These are phyloP conservation scores for Streptopelia turtur DNA, from an alignment of 2,797 vertebrate genomes.

Conservation along the genomic window DNA sequence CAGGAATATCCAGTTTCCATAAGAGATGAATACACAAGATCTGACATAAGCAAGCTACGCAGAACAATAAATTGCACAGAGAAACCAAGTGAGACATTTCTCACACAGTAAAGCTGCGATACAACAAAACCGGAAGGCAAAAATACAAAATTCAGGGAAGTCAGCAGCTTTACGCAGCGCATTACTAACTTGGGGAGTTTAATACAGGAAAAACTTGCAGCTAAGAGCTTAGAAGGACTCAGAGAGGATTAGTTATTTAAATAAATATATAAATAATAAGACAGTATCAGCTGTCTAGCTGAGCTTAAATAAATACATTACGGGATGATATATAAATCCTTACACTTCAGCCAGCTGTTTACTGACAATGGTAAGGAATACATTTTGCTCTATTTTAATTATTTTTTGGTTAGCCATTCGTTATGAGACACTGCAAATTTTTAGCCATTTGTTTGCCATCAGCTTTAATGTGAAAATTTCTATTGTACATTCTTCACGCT, in stretches of 20 bases:
- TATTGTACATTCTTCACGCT: not conserved
- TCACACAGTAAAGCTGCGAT: not conserved
- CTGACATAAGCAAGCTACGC: not conserved
- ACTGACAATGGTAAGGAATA: not conserved
- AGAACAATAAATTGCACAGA: not conserved
- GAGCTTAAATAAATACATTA: not conserved
- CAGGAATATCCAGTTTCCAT: not conserved
- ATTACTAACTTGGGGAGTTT: not conserved
- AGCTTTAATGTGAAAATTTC: not conserved
- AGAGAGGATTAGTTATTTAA: not conserved
- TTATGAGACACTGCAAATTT: not conserved
- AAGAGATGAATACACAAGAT: not conserved
- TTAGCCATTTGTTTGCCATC: not conserved
- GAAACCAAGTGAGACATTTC: not conserved
- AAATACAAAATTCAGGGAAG: not conserved
- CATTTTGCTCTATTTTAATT: not conserved
- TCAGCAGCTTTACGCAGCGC: not conserved
- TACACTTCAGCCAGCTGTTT: not conserved
- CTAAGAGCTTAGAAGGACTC: not conserved
- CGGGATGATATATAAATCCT: not conserved
- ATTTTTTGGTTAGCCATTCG: not conserved
- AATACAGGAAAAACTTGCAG: not conserved
- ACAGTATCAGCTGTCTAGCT: not conserved
- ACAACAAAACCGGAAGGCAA: not conserved
- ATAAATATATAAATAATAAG: not conserved